Conservation (phyloP, 2,797 vertebrate genomes). For the Pelodytes ibericus region DNA sequence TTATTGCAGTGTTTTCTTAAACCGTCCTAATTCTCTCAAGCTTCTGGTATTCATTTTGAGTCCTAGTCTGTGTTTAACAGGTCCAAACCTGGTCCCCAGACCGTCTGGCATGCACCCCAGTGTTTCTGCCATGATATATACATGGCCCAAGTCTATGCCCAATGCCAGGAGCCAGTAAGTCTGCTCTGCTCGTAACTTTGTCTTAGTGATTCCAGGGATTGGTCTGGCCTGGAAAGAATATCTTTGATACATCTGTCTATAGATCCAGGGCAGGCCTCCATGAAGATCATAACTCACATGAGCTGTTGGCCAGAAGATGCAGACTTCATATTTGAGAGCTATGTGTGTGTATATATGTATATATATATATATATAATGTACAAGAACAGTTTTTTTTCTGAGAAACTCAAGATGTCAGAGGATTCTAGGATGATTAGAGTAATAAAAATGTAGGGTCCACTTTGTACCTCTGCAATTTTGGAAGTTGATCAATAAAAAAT, state of each 20-base stretch:
- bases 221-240: constrained; percentile 28
- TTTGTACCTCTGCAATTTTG: too few species aligned
- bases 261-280: constrained; percentile 39
- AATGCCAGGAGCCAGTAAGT: constrained; percentile 39
- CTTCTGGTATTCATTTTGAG: neutral
- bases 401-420: neutral
- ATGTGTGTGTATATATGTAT: too few species aligned
- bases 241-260: neutral
- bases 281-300: constrained; percentile 1
- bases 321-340: neutral
- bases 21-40: neutral
- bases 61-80: neutral
- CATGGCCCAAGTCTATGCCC: constrained; percentile 5
- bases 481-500: too few species aligned
- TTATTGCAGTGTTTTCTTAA: neutral
- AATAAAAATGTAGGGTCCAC: too few species aligned
- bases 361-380: too few species aligned
- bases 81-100: neutral
- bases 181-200: constrained; percentile 16
- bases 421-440: neutral
- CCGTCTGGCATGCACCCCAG: constrained; percentile 9
- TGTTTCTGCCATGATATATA: too few species aligned
- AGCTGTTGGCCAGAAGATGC: neutral
- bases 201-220: constrained; percentile 33
- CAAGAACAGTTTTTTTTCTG: neutral